Percentiles rank a stretch among this genome's conserved stretches.
These are phyloP conservation scores for Todiramphus saurophagus DNA, from an alignment of 2,113 vertebrate species.

Conservation along the genomic window DNA sequence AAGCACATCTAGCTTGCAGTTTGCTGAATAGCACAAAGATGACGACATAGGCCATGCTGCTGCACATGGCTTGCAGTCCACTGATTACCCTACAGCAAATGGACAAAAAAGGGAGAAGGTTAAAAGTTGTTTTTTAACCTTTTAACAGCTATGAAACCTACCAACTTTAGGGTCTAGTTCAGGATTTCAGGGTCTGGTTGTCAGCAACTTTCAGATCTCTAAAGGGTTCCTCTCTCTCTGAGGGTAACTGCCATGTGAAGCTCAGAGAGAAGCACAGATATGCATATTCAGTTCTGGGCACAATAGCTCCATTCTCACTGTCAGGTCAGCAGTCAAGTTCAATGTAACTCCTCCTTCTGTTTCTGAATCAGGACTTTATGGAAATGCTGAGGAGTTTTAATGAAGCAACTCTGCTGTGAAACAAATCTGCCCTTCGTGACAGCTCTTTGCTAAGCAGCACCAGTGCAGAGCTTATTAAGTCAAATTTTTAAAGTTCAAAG, in stretches of 20 bases:
- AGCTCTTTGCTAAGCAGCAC: conserved; percentile 13
- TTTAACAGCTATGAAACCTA: not conserved
- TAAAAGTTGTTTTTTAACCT: conserved; percentile 18
- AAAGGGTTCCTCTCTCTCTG: not conserved
- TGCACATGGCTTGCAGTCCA: not conserved
- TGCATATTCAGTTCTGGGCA: conserved; percentile 53
- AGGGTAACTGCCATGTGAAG: not conserved
- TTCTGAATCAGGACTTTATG: conserved; percentile 58
- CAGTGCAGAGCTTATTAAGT: conserved; percentile 37
- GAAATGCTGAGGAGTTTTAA: conserved; percentile 54
- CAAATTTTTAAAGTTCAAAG: conserved; percentile 63
- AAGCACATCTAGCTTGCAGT: not conserved
- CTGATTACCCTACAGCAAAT: conserved; percentile 5
- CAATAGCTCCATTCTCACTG: conserved; percentile 66
- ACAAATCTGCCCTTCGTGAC: conserved; percentile 38
- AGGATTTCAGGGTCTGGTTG: not conserved
- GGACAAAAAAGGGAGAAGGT: not conserved
- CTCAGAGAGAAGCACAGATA: conserved; percentile 7
- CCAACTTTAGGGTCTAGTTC: not conserved
- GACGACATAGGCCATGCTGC: not conserved
- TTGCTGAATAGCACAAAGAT: conserved; percentile 24
- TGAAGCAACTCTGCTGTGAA: conserved; percentile 45
- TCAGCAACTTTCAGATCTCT: conserved; percentile 14
- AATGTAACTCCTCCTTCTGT: conserved; percentile 54
- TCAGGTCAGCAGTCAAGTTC: conserved; percentile 69